Evolutionary conservation across 1,140 invertebrate genomes (phyloP).

Genomic region (Bombyx mori): ASM3026992v2 NC_085120.1:6380501-6381000

Average conservation of each 20-base stretch:
- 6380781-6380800: conserved; percentile 83
- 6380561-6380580: too few relatives aligned
- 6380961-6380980: conserved; percentile 51
- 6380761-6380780: conserved; percentile 79
- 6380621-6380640: too few relatives aligned
- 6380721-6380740: conserved; percentile 56
- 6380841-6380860: conserved; percentile 95
- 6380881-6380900: conserved; percentile 88
- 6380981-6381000: too few relatives aligned
- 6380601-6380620: too few relatives aligned
- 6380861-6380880: conserved; percentile 96
- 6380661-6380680: too few relatives aligned
- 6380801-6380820: conserved; percentile 89
- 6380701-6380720: neutral
- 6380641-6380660: too few relatives aligned
- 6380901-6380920: conserved; percentile 87
- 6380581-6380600: too few relatives aligned
- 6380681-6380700: too few relatives aligned
- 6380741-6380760: conserved; percentile 80
- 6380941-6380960: conserved; percentile 75
- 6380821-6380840: conserved; percentile 85
- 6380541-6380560: too few relatives aligned
- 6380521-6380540: neutral
- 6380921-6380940: conserved; percentile 85
- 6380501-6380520: neutral